These are phyloP conservation scores for Lepetodrilus schrolli DNA, from an alignment of 2,888 invertebrate species.

Conservation along the genomic window DNA sequence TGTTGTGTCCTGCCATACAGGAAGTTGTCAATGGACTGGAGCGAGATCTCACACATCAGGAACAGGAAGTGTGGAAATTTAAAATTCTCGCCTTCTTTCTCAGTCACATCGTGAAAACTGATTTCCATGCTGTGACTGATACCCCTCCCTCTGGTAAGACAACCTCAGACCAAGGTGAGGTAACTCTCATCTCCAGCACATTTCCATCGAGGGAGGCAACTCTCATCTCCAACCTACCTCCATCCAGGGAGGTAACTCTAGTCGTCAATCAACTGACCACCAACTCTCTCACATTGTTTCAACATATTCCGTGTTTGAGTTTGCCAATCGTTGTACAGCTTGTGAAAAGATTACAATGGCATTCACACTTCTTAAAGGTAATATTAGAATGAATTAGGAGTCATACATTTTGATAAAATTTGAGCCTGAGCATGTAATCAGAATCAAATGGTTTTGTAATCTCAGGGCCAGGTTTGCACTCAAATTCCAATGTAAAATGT, in stretches of 20 bases:
- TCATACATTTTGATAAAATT: not conserved
- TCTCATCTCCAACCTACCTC: not conserved
- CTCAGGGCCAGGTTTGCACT: not conserved
- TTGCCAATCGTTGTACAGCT: not conserved
- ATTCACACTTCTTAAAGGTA: not conserved
- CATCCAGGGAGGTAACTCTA: not conserved
- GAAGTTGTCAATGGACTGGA: slow-evolving; percentile 9
- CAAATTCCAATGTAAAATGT: not conserved
- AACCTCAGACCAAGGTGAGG: no score
- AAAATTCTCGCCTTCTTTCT: slow-evolving; percentile 2
- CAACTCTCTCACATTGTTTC: not conserved
- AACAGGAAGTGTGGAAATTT: not conserved
- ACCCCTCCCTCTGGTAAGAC: not conserved
- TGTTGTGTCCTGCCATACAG: not conserved
- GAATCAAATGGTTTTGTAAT: not conserved
- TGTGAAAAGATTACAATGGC: not conserved
- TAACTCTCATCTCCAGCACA: no score
- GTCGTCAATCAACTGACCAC: no score
- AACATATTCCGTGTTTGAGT: not conserved
- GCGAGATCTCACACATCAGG: not conserved
- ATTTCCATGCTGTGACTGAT: not conserved
- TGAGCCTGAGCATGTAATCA: not conserved
- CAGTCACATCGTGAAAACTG: not conserved
- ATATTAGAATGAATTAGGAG: not conserved
- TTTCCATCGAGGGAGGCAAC: not conserved